These are phyloP conservation scores for Aspidapion aeneum DNA, from an alignment of 2,888 invertebrate genomes.

Conservation along the genomic window DNA sequence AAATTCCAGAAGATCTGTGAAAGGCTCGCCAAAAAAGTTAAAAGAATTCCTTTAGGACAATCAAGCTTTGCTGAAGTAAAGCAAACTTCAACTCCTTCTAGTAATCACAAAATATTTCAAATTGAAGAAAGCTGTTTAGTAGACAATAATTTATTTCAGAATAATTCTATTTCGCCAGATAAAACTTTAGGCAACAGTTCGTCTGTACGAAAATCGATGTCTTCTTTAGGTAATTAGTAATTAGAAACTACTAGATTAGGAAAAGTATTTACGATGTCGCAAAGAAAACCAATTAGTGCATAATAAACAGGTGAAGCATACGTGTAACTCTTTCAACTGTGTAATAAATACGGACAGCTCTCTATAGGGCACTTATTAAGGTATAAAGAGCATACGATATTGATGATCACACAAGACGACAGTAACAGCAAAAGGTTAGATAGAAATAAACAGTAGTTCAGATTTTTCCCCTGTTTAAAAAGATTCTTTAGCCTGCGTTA, in stretches of 20 bases:
- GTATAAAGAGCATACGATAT: too few relatives aligned
- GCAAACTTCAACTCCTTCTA: conserved; percentile 22
- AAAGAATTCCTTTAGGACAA: neutral
- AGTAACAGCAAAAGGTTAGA: conserved; percentile 33
- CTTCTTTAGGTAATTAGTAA: conserved; percentile 24
- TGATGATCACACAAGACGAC: neutral
- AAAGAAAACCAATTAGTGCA: conserved; percentile 44
- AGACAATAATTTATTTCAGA: neutral
- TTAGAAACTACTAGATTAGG: conserved; percentile 40
- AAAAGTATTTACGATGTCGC: conserved; percentile 48
- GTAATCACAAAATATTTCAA: neutral
- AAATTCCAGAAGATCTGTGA: conserved; percentile 30
- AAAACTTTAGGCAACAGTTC: conserved; percentile 18
- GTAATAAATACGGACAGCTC: too few relatives aligned
- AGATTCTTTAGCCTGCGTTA: conserved; percentile 42
- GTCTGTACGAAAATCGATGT: conserved; percentile 35
- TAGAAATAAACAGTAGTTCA: conserved; percentile 33
- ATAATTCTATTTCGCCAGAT: neutral
- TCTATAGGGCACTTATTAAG: too few relatives aligned
- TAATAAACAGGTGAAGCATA: conserved; percentile 56
- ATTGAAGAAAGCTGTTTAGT: neutral
- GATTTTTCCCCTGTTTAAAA: conserved; percentile 40
- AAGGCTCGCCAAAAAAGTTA: neutral
- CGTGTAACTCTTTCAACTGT: too few relatives aligned
- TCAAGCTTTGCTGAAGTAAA: conserved; percentile 22